These are phyloP conservation scores for Drosophila testacea DNA, from an alignment of 2,888 invertebrate genomes.

Conservation along the genomic window DNA sequence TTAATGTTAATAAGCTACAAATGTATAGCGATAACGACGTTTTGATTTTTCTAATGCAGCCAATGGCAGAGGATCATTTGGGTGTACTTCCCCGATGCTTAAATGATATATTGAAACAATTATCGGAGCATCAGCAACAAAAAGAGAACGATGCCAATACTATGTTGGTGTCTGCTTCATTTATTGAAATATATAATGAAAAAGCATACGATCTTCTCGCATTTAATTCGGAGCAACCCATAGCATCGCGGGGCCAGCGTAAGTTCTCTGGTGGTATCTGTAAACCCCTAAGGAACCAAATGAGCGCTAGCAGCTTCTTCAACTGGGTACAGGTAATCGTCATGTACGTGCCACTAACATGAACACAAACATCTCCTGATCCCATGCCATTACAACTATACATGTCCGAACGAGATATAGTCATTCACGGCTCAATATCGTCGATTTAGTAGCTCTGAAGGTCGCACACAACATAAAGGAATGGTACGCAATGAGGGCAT, in stretches of 20 bases:
- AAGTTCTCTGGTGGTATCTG: neutral
- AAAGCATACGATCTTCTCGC: slow-evolving; percentile 1
- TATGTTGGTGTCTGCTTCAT: neutral
- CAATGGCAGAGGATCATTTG: neutral
- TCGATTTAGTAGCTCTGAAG: slow-evolving; percentile 1
- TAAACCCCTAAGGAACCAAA: neutral
- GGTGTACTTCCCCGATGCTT: neutral
- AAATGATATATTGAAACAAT: neutral
- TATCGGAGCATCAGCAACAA: neutral
- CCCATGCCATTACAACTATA: neutral
- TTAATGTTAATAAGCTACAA: neutral
- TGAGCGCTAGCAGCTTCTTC: neutral
- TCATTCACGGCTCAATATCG: neutral
- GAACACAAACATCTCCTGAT: neutral
- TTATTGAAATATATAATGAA: slow-evolving; percentile 1
- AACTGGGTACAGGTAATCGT: neutral
- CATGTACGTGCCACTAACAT: neutral
- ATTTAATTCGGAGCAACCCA: neutral
- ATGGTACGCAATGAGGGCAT: neutral
- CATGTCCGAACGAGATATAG: neutral
- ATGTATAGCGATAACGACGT: neutral
- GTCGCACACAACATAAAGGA: neutral
- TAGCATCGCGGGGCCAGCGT: neutral
- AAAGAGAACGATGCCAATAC: neutral
- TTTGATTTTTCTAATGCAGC: neutral